Evolutionary conservation across 2,113 vertebrate genomes (phyloP).

Genomic region (Sapajus apella): DNA sequence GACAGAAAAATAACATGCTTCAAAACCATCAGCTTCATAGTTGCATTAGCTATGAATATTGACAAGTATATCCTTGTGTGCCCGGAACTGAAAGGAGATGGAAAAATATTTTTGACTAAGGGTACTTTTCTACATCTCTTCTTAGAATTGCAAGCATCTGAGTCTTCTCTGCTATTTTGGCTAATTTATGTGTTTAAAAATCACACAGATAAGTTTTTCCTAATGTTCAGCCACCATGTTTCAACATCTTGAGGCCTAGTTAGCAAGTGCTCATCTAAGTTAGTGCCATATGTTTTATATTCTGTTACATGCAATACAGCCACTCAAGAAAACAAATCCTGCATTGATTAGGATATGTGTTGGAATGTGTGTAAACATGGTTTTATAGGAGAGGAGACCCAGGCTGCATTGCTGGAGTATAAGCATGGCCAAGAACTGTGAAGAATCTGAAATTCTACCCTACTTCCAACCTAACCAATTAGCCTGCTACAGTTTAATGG

Average conservation of each 20-base stretch:
- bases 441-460: not conserved
- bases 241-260: not conserved
- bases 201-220: not conserved
- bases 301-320: not conserved
- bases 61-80: not conserved
- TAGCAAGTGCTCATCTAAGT: not conserved
- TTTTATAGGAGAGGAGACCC: not conserved
- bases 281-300: not conserved
- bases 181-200: not conserved
- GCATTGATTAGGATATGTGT: not conserved
- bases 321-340: not conserved
- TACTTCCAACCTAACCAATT: not conserved
- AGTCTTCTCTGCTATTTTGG: not conserved
- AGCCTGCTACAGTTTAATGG: not conserved
- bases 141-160: not conserved
- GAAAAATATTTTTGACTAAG: not conserved
- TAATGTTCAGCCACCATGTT: not conserved
- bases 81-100: not conserved
- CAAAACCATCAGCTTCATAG: not conserved
- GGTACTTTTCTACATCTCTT: not conserved
- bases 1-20: not conserved
- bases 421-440: not conserved
- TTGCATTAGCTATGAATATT: not conserved
- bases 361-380: not conserved
- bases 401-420: not conserved